Conservation (phyloP, 2,888 invertebrate genomes). For the Chymomyza caudatula region DNA sequence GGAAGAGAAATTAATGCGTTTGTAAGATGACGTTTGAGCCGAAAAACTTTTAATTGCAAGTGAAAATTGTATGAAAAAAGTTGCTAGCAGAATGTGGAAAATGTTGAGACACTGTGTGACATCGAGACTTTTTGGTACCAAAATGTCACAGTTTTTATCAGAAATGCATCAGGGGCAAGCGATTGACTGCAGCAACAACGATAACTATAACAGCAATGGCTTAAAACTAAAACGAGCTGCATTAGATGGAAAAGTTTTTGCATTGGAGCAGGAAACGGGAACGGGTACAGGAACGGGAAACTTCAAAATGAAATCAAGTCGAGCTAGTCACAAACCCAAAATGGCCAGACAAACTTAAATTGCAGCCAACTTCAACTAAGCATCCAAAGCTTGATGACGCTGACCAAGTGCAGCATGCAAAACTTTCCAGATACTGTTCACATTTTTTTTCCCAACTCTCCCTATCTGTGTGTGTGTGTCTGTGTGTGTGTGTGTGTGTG, state of each 20-base stretch:
- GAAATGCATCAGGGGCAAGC: not conserved
- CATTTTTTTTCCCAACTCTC: not conserved
- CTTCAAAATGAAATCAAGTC: conserved; percentile 63
- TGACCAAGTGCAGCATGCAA: not conserved
- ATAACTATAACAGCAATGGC: not conserved
- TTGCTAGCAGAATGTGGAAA: not conserved
- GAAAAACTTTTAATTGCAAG: conserved; percentile 51
- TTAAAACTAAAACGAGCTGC: conserved; percentile 26
- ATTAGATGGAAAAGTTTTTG: conserved; percentile 56
- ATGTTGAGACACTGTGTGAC: not conserved
- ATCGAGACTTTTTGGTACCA: not conserved
- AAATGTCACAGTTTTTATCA: not conserved
- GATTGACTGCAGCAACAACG: not conserved
- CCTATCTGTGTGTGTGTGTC: not conserved
- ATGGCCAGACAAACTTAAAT: conserved; percentile 54
- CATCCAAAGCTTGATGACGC: not conserved
- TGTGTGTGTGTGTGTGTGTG: not conserved
- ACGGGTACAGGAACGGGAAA: conserved; percentile 26
- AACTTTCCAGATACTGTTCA: not conserved
- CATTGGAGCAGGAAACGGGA: conserved; percentile 40
- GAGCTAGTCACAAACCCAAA: conserved; percentile 11
- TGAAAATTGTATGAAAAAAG: not conserved
- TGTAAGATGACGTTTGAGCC: conserved; percentile 28
- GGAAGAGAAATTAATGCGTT: conserved; percentile 50
- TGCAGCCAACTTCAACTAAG: conserved; percentile 26